Base-by-base conservation (phyloP, 2,888 invertebrate species). In the Watsonalla cultraria region DNA sequence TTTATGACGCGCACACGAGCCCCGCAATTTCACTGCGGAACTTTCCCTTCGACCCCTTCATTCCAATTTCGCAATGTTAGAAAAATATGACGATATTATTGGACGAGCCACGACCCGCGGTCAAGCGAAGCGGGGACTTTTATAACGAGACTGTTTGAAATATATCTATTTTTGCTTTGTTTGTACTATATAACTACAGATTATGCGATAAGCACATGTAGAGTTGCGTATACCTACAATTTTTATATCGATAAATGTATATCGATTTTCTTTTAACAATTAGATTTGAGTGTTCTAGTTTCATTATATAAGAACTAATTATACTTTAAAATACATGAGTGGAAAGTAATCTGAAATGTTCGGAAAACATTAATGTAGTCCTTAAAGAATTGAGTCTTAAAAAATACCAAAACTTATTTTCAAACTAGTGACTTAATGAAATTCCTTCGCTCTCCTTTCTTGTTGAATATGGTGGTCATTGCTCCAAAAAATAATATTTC, bases 1-100 rank as follows among this genome's bases (percentile, higher is more conserved):
- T 90, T 90, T 90, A 90, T 86, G 78, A 76, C 74, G 62, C 76
- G 76, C 73, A 75, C 80, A 72, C 76, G 82, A 82, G 85, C 89
- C 86, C 70, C 64, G 81, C 86, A 85, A 88, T 89, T 86, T 82
- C 80, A 75, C 78, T 76, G 72, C 74, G 78, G 72, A 82, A 81
- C 82, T 84, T 84, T 82, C 83, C 84, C 85, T 82, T 80, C 72
- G 74, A 74, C 70, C 81, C 82, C 78, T 82, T 83, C 82, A 84
- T 86, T 82, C 83, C 86, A 86, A 86, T 89, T 86, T 86, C 76
- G 83, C 82, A 74, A 84, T 80, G 84, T 82, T 85, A 82, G 80
- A 85, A 86, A 89, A 89, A 90, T 88, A 90, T 89, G 84, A 87
- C 84, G 86, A 83, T 88, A 84, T 89, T 89, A 90, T 89, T 89